Evolutionary conservation across 2,113 vertebrate species (phyloP), one percentile per base, ranked within the genome.

Genomic region (Caranx melampygus): DNA sequence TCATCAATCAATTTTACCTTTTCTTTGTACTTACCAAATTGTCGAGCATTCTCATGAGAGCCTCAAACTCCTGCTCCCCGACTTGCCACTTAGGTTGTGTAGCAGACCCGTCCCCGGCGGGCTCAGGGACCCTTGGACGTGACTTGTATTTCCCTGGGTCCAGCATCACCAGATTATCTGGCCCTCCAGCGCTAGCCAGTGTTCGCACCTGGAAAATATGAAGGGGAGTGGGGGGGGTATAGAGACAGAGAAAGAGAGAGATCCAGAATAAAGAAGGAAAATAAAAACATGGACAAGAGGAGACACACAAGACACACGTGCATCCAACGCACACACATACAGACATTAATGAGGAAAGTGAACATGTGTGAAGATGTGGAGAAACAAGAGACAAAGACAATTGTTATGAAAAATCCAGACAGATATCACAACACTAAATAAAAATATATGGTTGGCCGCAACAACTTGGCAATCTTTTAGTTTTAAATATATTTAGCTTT

Each of bases 1-100:
- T 45, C 3, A 45, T 12, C 11, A 45, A 45, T 14, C 35, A 10
- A 37, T 15, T 60, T 20, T 15, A 4, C 1, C 12, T 16, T 71
- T 1, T 15, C 2, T 55, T 40, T 37, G 5, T 57, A 57, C 95
- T 94, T 94, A 99, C 98, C 97, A 99, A 95, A 88, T 99, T 99
- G 93, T 99, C 98, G 0, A 99, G 95, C 98, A 99, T 99, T 93
- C 98, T 93, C 98, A 99, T 99, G 52, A 98, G 95, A 66, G 97
- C 97, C 93, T 99, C 98, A 86, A 97, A 99, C 80, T 99, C 98
- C 92, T 99, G 98, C 92, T 99, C 98, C 20, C 98, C 98, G 42
- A 97, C 90, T 94, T 95, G 96, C 98, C 98, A 99, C 82, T 95
- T 97, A 18, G 96, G 96, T 58, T 97, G 94, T 20, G 94, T 83